phyloP scores from a whole-genome alignment of 2,797 vertebrate genomes.

The Micrastur ruficollis region DNA sequence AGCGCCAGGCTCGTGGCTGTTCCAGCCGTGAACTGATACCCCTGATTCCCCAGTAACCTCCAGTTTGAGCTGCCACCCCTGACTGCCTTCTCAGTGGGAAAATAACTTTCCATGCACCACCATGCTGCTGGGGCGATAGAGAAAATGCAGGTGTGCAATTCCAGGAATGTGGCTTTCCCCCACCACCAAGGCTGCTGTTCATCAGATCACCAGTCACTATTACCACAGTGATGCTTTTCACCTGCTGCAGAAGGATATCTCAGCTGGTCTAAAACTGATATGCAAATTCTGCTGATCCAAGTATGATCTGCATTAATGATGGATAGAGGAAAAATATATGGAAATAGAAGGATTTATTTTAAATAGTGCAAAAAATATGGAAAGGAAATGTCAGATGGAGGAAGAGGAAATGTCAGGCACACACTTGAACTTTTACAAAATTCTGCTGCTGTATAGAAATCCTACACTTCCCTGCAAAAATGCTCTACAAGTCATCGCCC shows the following conservation, averaged over 20 bases:
- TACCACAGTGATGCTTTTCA: neutral
- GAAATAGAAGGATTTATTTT: neutral
- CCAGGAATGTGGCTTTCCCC: neutral
- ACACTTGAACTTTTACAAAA: neutral
- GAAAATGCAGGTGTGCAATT: neutral
- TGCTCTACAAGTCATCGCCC: neutral
- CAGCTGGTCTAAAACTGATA: neutral
- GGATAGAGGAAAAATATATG: neutral
- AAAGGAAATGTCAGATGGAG: neutral
- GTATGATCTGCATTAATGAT: neutral
- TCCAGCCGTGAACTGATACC: neutral
- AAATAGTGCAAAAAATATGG: neutral
- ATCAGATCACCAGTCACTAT: neutral
- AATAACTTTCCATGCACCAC: neutral
- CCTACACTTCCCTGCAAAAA: neutral
- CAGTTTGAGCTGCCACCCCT: neutral
- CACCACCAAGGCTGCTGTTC: neutral
- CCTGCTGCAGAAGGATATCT: neutral
- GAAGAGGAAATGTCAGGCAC: neutral
- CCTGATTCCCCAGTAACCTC: neutral
- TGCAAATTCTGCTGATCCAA: neutral
- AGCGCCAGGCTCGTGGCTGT: neutral
- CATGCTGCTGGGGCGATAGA: fast-evolving
- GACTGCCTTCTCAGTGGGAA: neutral
- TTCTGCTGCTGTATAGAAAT: neutral